These are phyloP conservation scores for Opisthograptis luteolata DNA, from an alignment of 2,888 invertebrate genomes.

Conservation along the genomic window DNA sequence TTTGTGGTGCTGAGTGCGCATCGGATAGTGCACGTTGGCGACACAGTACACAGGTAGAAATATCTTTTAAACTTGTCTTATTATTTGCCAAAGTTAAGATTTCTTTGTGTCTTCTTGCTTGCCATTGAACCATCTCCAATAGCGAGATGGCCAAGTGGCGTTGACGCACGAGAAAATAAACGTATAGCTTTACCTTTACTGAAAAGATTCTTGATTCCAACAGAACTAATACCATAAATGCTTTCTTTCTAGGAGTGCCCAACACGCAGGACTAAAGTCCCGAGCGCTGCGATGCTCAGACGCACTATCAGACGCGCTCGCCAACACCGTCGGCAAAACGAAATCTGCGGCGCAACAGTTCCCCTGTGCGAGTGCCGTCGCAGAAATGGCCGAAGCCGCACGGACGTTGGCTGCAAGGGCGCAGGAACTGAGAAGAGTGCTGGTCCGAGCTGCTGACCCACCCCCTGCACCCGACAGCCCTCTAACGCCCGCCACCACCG, in stretches of 20 bases:
- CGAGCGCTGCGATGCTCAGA: constrained; percentile 91
- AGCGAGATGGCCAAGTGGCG: no score
- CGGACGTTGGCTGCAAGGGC: constrained; percentile 94
- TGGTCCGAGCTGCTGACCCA: constrained; percentile 88
- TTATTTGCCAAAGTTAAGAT: no score
- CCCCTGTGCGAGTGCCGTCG: constrained; percentile 95
- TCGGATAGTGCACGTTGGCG: constrained; percentile 96
- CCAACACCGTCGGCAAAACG: constrained; percentile 93
- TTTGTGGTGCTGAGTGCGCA: constrained; percentile 97
- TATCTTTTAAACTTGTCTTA: neutral
- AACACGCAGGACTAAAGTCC: constrained; percentile 88
- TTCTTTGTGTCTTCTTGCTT: no score
- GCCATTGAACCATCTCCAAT: no score
- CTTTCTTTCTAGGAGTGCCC: constrained; percentile 86
- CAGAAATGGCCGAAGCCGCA: constrained; percentile 97
- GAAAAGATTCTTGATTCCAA: neutral
- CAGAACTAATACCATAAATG: neutral
- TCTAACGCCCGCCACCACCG: constrained; percentile 62
- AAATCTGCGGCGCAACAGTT: constrained; percentile 96
- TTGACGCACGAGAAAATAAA: no score
- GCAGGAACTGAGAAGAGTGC: constrained; percentile 89
- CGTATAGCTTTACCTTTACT: no score
- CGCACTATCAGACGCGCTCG: constrained; percentile 91
- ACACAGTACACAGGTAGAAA: constrained; percentile 89
- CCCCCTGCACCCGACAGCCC: constrained; percentile 57